Percentiles rank a stretch among this genome's conserved stretches.
phyloP scores from a whole-genome alignment of 2,113 vertebrate genomes.

The Gasterosteus aculeatus region DNA sequence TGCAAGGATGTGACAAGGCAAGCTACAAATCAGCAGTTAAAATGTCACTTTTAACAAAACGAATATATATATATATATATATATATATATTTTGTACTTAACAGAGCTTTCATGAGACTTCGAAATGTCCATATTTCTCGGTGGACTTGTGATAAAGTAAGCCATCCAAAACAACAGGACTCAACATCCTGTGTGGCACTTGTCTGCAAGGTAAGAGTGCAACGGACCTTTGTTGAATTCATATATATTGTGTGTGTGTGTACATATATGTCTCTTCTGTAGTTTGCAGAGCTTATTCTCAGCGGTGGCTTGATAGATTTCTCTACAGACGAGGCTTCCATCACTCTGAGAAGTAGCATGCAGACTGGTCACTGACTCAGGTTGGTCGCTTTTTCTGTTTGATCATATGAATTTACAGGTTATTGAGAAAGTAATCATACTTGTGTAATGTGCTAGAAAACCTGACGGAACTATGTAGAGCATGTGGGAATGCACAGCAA shows the following conservation, averaged over 20 bases:
- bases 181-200: background rate
- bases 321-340: background rate
- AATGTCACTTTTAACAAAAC: background rate
- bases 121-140: background rate
- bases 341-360: no score
- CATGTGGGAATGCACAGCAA: background rate
- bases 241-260: no score
- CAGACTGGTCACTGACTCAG: no score
- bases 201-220: background rate
- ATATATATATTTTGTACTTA: background rate
- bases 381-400: background rate
- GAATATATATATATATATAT: no score
- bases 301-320: background rate
- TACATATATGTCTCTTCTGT: background rate
- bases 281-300: background rate
- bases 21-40: background rate
- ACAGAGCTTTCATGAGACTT: background rate
- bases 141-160: background rate
- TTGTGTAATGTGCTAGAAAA: constrained; percentile 2
- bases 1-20: background rate
- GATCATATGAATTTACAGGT: background rate
- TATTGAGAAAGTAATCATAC: background rate
- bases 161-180: no score
- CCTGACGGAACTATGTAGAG: background rate
- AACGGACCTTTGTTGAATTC: background rate